Evolutionary conservation across 1,140 invertebrate species (phyloP).

Genomic region (Temnothorax longispinosus): DNA sequence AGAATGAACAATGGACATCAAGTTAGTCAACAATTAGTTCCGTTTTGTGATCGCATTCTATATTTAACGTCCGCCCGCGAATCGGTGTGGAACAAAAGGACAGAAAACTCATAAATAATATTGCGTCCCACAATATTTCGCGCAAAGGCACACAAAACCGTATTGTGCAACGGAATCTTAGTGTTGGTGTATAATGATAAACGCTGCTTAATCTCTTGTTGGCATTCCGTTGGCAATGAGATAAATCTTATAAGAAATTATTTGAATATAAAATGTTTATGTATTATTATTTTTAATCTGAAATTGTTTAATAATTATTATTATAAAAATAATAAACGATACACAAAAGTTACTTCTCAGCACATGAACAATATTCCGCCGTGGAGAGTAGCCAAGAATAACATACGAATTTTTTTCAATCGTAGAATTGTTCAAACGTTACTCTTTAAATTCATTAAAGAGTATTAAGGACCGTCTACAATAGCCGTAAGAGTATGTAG

Average conservation of each 20-base stretch:
- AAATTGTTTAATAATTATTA: neutral
- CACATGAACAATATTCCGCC: neutral
- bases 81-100: conserved; percentile 50
- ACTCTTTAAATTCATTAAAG: neutral
- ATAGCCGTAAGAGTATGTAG: no score
- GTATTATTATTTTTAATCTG: neutral
- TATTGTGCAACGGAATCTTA: conserved; percentile 1
- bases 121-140: conserved; percentile 25
- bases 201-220: conserved; percentile 13
- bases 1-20: conserved; percentile 64
- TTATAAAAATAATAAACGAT: neutral
- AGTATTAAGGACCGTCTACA: no score
- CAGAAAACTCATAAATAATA: conserved; percentile 66
- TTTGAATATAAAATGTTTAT: neutral
- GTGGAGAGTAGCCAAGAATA: neutral
- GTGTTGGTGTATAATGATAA: neutral
- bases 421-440: neutral
- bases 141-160: neutral
- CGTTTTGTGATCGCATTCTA: conserved; percentile 34
- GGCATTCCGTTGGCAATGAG: neutral
- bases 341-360: neutral
- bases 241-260: neutral
- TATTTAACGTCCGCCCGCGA: conserved; percentile 40
- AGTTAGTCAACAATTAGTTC: conserved; percentile 68
- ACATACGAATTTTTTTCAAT: neutral